Conservation (phyloP, 2,888 invertebrate genomes). For the Aspidiotus rigidus region DNA sequence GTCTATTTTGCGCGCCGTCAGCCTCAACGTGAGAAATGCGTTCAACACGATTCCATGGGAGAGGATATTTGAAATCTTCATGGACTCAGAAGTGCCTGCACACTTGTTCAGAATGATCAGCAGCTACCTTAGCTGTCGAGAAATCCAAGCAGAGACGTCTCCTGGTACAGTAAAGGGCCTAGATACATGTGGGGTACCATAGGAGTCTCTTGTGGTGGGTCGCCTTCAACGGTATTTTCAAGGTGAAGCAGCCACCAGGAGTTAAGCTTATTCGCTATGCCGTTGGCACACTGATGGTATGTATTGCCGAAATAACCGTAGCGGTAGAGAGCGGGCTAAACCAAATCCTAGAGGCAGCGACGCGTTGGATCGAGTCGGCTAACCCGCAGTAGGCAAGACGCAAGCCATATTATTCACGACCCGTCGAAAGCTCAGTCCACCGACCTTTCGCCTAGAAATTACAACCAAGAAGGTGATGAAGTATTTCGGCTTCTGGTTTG, state of each 20-base stretch:
- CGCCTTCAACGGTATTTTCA: background rate
- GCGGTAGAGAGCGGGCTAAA: background rate
- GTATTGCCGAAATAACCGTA: background rate
- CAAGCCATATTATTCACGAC: background rate
- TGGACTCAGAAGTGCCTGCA: too few species aligned
- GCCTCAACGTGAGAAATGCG: too few species aligned
- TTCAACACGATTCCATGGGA: background rate
- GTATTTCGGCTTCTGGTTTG: background rate
- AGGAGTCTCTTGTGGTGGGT: background rate
- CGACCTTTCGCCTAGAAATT: background rate
- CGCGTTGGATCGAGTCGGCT: background rate
- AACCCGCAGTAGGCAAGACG: background rate
- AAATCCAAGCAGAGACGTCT: background rate
- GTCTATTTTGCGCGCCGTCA: too few species aligned
- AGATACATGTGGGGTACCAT: background rate
- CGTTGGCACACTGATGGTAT: background rate
- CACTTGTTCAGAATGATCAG: too few species aligned
- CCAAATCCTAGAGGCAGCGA: background rate
- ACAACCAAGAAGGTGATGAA: background rate
- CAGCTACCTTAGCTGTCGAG: background rate
- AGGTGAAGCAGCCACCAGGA: background rate
- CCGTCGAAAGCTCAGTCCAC: background rate
- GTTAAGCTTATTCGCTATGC: background rate
- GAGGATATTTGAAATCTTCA: too few species aligned
- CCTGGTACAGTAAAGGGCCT: too few species aligned